Conservation (phyloP, 2,888 invertebrate genomes). For the Cantharis rustica region DNA sequence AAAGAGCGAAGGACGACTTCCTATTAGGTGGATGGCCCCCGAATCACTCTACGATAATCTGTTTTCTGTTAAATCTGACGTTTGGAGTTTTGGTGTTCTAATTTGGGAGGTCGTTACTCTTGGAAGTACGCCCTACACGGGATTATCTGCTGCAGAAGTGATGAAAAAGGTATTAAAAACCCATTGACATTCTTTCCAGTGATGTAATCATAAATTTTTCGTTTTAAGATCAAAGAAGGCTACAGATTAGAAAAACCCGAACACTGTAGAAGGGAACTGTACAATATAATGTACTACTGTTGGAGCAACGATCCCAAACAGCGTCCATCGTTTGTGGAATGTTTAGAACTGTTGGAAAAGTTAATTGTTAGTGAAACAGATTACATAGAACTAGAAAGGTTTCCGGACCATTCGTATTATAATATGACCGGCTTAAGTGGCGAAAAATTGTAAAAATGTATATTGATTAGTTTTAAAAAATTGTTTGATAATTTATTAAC, state of each 20-base stretch:
- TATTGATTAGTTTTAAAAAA: neutral
- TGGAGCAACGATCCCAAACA: constrained; percentile 88
- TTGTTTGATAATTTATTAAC: neutral
- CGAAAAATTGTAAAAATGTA: constrained; percentile 67
- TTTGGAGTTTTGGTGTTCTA: constrained; percentile 94
- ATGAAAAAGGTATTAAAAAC: constrained; percentile 76
- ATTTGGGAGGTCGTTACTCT: constrained; percentile 96
- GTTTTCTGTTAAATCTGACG: constrained; percentile 91
- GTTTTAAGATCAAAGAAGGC: constrained; percentile 80
- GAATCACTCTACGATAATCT: constrained; percentile 94
- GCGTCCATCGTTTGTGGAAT: constrained; percentile 83
- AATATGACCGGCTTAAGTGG: constrained; percentile 85
- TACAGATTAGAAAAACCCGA: constrained; percentile 91
- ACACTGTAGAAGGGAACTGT: constrained; percentile 89
- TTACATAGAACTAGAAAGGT: constrained; percentile 89
- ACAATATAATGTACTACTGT: constrained; percentile 95
- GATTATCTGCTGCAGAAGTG: constrained; percentile 87
- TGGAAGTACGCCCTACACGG: constrained; percentile 94
- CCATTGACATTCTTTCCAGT: no score
- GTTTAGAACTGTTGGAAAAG: constrained; percentile 79
- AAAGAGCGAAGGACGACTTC: constrained; percentile 74
- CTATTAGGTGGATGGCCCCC: constrained; percentile 92
- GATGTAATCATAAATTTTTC: constrained; percentile 9
- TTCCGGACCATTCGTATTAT: constrained; percentile 92
- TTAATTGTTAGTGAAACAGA: constrained; percentile 88